A percentile compares a stretch with the other conserved stretches of the same genome.
These are phyloP conservation scores for Ceryle rudis DNA, from an alignment of 2,797 vertebrate species.

Conservation along the genomic window DNA sequence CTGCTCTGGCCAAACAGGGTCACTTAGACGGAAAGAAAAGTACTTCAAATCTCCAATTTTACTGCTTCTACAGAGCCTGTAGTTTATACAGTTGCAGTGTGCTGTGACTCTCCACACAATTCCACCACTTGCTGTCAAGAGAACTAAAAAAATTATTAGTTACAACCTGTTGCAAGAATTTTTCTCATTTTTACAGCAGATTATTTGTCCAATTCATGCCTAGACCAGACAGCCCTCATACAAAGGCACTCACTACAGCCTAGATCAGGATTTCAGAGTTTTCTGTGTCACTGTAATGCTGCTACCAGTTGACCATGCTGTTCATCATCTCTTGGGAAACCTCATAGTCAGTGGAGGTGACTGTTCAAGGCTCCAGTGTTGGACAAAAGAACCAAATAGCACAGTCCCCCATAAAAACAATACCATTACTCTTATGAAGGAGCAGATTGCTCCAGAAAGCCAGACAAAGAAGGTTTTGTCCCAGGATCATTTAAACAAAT, in stretches of 20 bases:
- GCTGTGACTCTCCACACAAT: background rate
- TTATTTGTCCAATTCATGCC: background rate
- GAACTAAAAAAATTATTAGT: background rate
- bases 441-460: background rate
- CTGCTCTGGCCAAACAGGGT: background rate
- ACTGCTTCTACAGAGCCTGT: background rate
- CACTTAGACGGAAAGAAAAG: background rate
- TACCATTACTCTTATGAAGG: background rate
- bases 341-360: background rate
- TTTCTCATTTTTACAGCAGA: background rate
- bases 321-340: background rate
- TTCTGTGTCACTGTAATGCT: background rate
- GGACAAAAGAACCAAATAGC: background rate
- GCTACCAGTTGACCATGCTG: background rate
- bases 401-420: accelerated
- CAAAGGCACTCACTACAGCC: background rate
- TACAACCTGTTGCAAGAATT: background rate
- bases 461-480: background rate
- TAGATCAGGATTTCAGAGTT: background rate
- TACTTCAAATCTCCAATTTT: background rate
- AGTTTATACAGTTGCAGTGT: background rate
- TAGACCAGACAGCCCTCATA: background rate
- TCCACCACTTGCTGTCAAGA: background rate
- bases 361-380: background rate
- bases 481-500: background rate